Percentiles rank a stretch among this genome's conserved stretches.
Evolutionary conservation across 2,888 invertebrate species (phyloP).

Genomic region (Atethmia centrago): DNA sequence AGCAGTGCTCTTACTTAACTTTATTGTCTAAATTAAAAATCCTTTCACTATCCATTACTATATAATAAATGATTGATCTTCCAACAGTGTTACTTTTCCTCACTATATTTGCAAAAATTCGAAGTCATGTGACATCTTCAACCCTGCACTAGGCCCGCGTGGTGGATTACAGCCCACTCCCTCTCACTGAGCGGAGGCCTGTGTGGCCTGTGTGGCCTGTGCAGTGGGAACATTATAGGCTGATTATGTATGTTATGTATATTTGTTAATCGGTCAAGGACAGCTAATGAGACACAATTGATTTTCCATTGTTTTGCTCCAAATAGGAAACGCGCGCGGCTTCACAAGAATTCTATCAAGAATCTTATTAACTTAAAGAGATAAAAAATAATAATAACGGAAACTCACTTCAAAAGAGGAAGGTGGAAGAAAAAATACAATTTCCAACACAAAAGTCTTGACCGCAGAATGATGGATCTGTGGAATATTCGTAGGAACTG

Average conservation of each 20-base stretch:
- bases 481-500: constrained; percentile 40
- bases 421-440: constrained; percentile 31
- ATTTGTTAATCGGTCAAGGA: too few species aligned
- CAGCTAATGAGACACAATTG: too few species aligned
- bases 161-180: too few species aligned
- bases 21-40: not conserved
- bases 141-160: too few species aligned
- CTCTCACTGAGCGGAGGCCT: too few species aligned
- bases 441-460: constrained; percentile 23
- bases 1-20: not conserved
- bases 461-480: constrained; percentile 41
- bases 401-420: constrained; percentile 13
- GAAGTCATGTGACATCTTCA: too few species aligned
- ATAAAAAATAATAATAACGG: not conserved
- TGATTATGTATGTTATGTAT: too few species aligned
- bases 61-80: not conserved
- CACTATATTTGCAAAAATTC: not conserved
- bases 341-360: too few species aligned
- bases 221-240: too few species aligned
- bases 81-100: not conserved
- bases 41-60: not conserved
- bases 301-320: too few species aligned
- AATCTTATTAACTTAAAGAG: not conserved
- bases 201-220: too few species aligned
- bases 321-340: too few species aligned